Evolutionary conservation across 2,797 vertebrate genomes (phyloP).

Genomic region (Falco naumanni): DNA sequence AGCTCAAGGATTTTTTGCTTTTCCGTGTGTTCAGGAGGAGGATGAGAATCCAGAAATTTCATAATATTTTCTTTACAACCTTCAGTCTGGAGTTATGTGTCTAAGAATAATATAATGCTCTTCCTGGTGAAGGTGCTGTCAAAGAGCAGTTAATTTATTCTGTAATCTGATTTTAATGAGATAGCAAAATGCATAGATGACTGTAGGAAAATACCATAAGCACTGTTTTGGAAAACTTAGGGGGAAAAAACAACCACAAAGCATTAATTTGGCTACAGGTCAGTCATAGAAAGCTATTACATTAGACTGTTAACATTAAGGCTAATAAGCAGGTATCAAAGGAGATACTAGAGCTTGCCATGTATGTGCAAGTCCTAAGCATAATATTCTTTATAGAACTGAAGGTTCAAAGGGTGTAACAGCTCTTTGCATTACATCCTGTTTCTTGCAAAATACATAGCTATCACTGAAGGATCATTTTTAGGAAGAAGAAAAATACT

Average conservation of each 20-base stretch:
- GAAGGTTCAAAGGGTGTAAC: not conserved
- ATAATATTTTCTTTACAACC: not conserved
- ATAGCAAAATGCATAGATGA: not conserved
- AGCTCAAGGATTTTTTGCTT: slow-evolving; percentile 33
- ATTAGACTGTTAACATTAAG: not conserved
- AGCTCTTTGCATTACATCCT: not conserved
- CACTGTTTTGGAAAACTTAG: not conserved
- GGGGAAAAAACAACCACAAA: rapidly evolving
- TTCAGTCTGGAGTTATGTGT: not conserved
- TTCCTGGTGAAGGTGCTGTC: not conserved
- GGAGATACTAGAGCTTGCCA: not conserved
- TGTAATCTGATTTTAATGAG: not conserved
- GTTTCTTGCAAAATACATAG: not conserved
- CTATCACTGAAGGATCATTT: not conserved
- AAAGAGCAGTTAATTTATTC: not conserved
- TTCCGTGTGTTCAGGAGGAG: not conserved
- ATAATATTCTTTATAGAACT: not conserved
- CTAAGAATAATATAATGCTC: not conserved
- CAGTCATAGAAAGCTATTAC: not conserved
- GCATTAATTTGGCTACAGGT: not conserved
- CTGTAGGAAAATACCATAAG: not conserved
- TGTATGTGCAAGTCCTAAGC: not conserved
- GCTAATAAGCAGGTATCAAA: not conserved
- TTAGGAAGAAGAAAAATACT: not conserved
- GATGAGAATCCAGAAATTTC: not conserved